A percentile compares a stretch with the other conserved stretches of the same genome.
These are phyloP conservation scores for Villa cingulata DNA, from an alignment of 2,888 invertebrate species.

Conservation along the genomic window DNA sequence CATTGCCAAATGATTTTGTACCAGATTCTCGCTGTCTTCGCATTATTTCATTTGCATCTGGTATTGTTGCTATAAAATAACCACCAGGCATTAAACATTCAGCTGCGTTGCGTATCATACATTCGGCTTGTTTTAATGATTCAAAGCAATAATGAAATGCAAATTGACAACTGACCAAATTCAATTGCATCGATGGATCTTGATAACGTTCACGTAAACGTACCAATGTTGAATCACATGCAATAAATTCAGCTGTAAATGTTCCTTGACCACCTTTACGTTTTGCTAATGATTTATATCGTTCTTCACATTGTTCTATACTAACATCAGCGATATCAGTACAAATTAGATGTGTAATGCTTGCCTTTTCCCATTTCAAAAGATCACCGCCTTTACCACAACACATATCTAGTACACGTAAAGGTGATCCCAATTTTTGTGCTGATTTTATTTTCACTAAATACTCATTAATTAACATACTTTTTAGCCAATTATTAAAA, in stretches of 20 bases:
- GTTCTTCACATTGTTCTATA: conserved; percentile 73
- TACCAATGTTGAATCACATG: conserved; percentile 82
- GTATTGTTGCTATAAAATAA: conserved; percentile 92
- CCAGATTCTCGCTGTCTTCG: conserved; percentile 46
- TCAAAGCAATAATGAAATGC: conserved; percentile 96
- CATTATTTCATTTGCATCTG: conserved; percentile 86
- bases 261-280: conserved; percentile 34
- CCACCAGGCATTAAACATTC: conserved; percentile 83
- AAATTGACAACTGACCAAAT: conserved; percentile 94
- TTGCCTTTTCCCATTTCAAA: conserved; percentile 83
- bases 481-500: conserved; percentile 99
- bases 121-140: conserved; percentile 71
- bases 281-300: conserved; percentile 59
- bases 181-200: conserved; percentile 65
- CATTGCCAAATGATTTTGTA: conserved; percentile 57
- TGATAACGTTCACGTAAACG: conserved; percentile 60
- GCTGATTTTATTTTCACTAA: conserved; percentile 48
- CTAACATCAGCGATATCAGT: conserved; percentile 90
- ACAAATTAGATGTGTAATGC: conserved; percentile 71
- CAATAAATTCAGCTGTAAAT: conserved; percentile 80
- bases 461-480: conserved; percentile 80
- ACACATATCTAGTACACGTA: conserved; percentile 81
- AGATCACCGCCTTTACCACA: conserved; percentile 99
- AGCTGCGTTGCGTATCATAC: conserved; percentile 84
- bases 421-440: conserved; percentile 49